Percentiles rank a stretch among this genome's conserved stretches.
phyloP scores from a whole-genome alignment of 2,113 vertebrate species.

The Scopus umbretta region DNA sequence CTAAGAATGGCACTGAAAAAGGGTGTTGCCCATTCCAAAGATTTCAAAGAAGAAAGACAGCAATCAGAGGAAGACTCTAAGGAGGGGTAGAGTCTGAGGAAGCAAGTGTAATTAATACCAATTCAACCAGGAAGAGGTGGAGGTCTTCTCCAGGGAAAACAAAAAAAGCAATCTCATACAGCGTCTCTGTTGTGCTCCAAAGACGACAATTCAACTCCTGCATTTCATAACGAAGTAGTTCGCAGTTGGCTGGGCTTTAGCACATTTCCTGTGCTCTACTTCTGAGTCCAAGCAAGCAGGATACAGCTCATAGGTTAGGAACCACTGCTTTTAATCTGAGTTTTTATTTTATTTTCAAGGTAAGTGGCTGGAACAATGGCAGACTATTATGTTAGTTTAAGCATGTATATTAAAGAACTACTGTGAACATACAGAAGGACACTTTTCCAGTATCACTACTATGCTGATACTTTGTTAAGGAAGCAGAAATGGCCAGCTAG shows the following conservation, averaged over 20 bases:
- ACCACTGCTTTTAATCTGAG: not conserved
- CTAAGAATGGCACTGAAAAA: conserved; percentile 2
- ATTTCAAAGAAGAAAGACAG: not conserved
- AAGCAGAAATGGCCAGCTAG: not conserved
- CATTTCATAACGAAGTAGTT: not conserved
- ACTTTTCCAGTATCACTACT: not conserved
- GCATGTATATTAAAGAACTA: not conserved
- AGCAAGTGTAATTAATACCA: not conserved
- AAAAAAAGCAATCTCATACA: not conserved
- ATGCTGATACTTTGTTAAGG: not conserved
- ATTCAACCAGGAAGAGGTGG: not conserved
- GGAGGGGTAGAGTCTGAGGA: not conserved
- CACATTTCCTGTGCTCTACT: not conserved
- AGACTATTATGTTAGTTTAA: not conserved
- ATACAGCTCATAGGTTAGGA: not conserved
- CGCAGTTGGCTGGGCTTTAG: not conserved
- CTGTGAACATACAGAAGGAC: not conserved
- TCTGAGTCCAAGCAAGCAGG: not conserved
- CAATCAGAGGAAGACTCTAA: not conserved
- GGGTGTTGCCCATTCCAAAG: not conserved
- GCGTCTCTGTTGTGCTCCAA: not conserved
- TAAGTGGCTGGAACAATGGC: not conserved
- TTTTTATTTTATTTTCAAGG: not conserved
- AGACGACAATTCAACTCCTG: not conserved
- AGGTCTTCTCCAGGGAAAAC: not conserved